These are phyloP conservation scores for Porites rus DNA, from an alignment of 92 coral and sea anemone species.

Conservation along the genomic window DNA sequence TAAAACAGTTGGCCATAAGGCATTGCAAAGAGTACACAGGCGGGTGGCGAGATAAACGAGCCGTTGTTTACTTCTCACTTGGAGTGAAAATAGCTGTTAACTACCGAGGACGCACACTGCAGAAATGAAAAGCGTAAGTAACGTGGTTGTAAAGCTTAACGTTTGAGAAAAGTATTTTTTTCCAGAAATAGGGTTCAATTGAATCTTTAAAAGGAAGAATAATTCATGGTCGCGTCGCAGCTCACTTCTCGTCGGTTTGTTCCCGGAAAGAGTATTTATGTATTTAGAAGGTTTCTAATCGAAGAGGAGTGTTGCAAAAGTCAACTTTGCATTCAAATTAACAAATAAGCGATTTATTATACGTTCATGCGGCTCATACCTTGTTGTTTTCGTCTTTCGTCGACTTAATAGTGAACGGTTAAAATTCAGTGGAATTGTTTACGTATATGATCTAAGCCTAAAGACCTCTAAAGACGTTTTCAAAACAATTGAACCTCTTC, in stretches of 20 bases:
- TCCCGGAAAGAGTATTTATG: not conserved
- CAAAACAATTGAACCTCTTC: not conserved
- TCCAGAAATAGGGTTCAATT: not conserved
- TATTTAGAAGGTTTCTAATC: not conserved
- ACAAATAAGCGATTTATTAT: too few relatives aligned
- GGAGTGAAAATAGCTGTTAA: conserved; percentile 46
- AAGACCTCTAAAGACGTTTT: conserved; percentile 4
- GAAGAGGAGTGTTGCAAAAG: not conserved
- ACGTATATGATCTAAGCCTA: not conserved
- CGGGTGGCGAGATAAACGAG: conserved; percentile 14
- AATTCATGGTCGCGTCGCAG: not conserved
- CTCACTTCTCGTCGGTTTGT: not conserved
- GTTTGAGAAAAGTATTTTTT: not conserved
- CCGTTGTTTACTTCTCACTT: conserved; percentile 39
- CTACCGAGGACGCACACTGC: conserved; percentile 1
- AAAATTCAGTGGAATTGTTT: not conserved
- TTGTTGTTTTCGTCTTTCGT: not conserved
- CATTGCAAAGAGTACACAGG: conserved; percentile 44
- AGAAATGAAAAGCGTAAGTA: conserved; percentile 24
- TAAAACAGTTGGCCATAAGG: conserved; percentile 49
- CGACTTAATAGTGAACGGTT: not conserved
- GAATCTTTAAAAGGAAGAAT: not conserved
- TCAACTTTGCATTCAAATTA: conserved; percentile 3
- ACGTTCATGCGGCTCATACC: not conserved
- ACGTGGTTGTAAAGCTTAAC: not conserved